These are phyloP conservation scores for Biston stratarius DNA, from an alignment of 2,888 invertebrate species.

Conservation along the genomic window DNA sequence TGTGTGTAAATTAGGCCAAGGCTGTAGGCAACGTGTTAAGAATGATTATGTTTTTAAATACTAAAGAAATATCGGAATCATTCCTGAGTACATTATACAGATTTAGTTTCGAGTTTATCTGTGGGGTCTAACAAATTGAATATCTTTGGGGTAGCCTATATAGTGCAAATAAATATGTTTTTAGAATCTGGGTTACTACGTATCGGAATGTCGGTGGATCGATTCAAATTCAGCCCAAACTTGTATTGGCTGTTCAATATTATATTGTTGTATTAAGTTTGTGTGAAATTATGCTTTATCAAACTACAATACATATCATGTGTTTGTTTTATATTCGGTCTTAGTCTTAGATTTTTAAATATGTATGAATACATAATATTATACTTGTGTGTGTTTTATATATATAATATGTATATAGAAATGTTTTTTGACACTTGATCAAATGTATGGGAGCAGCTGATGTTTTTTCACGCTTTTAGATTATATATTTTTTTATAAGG, in stretches of 20 bases:
- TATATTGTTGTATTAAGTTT: too few species aligned
- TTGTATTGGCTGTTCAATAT: neutral
- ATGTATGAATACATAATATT: too few species aligned
- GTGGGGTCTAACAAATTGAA: neutral
- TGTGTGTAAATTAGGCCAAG: slow-evolving; percentile 48
- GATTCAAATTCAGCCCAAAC: neutral
- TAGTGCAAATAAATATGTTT: slow-evolving; percentile 5
- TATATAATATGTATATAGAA: too few species aligned
- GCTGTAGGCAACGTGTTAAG: slow-evolving; percentile 31
- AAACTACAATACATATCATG: too few species aligned
- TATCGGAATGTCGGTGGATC: slow-evolving; percentile 1
- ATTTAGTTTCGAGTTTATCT: neutral
- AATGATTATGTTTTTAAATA: slow-evolving; percentile 9
- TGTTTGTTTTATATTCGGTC: too few species aligned
- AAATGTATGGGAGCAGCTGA: too few species aligned
- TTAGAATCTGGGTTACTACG: slow-evolving; percentile 2
- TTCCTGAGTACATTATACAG: neutral
- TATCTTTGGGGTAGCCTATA: neutral
- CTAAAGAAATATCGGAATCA: slow-evolving; percentile 1
- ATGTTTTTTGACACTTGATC: too few species aligned
- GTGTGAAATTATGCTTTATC: too few species aligned
- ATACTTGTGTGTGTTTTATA: too few species aligned
- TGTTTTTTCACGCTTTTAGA: too few species aligned
- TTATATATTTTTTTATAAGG: too few species aligned
- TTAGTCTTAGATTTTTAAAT: too few species aligned